phyloP scores from a whole-genome alignment of 2,797 vertebrate species.

The Catostomus latipinnis region DNA sequence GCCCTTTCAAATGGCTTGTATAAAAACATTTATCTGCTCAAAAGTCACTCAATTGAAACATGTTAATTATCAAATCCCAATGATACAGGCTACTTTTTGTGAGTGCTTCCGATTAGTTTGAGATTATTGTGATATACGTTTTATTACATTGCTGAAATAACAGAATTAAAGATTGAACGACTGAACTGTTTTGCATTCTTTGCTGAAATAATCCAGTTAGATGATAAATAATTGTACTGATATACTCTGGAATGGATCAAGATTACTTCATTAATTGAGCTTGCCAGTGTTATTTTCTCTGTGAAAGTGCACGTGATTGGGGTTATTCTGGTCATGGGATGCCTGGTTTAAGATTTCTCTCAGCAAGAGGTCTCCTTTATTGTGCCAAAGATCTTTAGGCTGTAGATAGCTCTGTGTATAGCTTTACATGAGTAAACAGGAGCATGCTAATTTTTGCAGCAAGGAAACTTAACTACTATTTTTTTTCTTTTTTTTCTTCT shows the following conservation, averaged over 20 bases:
- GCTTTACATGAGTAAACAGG: background rate
- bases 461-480: background rate
- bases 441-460: background rate
- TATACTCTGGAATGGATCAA: background rate
- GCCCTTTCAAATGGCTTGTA: background rate
- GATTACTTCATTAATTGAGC: background rate
- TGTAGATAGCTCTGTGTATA: conserved; percentile 16
- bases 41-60: conserved; percentile 11
- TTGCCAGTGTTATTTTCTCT: conserved; percentile 10
- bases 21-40: background rate
- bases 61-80: conserved; percentile 16
- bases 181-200: background rate
- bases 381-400: conserved; percentile 39
- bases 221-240: background rate
- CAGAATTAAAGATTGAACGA: background rate
- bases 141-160: background rate
- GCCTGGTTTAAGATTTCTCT: conserved; percentile 22
- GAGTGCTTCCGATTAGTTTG: background rate
- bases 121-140: conserved; percentile 3
- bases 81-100: conserved; percentile 2
- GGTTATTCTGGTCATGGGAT: background rate
- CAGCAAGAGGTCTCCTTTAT: conserved; percentile 32
- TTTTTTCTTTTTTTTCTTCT: background rate
- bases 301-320: background rate
- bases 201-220: background rate